Base-by-base conservation (phyloP, 2,888 invertebrate genomes). In the Platycheirus albimanus region DNA sequence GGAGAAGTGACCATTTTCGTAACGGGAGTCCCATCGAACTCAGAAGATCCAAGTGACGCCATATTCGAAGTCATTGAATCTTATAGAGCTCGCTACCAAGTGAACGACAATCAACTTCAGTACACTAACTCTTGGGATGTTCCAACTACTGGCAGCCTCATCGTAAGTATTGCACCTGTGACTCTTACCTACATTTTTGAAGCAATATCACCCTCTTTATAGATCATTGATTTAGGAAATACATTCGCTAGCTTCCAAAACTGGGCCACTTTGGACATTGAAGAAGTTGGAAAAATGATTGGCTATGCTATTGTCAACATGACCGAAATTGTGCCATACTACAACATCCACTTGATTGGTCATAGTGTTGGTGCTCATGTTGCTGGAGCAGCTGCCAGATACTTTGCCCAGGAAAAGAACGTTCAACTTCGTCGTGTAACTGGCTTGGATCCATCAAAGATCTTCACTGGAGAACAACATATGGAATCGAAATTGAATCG, bases 351-450 rank as follows among this genome's bases (percentile, higher is more conserved):
- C 28, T 43, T 91, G 71, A 87, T 91, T 51, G 89, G 87, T 10
- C 89, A 89, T 54, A 88, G 88, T 69, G 85, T 88, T 41, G 89
- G 87, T 49, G 90, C 90, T 33, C 90, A 91, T 61, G 88, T 90
- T 56, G 90, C 88, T 63, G 91, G 91, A 43, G 85, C 85, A n/a
- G 88, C 88, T 84, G 90, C 88, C 4, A 87, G 88, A 71, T 86
- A 88, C 63, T 89, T 85, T 75, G 86, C 86, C n/a, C 88, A 88
- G 28, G 84, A 86, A 15, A 90, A 89, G 38, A 88, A 89, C 69
- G 86, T 88, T 71, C 85, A 87, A 85, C 81, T 91, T 54, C 88
- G 88, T 41, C 89, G 90, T 84, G 89, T 91, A 64, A 90, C 90
- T 36, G 91, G 87, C 28, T 85, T 90, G 86, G 91, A 90, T 66